A percentile compares a stretch with the other conserved stretches of the same genome.
These are phyloP conservation scores for Pipistrellus kuhlii DNA, from an alignment of 2,797 vertebrate species.

Conservation along the genomic window DNA sequence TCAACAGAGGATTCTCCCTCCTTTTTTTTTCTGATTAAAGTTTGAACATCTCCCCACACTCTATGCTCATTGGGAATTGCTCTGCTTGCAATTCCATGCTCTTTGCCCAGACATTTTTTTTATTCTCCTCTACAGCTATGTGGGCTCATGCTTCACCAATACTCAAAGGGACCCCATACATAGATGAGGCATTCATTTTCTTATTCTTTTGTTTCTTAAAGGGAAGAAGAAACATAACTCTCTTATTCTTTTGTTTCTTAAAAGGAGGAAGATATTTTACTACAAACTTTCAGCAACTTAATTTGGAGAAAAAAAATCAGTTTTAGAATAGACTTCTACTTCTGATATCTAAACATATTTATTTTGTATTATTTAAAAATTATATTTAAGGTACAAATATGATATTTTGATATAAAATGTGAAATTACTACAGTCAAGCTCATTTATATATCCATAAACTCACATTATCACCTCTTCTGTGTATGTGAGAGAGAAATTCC, in stretches of 20 bases:
- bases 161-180: neutral
- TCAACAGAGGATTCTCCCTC: rapidly evolving
- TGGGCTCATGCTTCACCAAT: neutral
- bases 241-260: neutral
- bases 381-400: neutral
- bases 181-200: neutral
- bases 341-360: neutral
- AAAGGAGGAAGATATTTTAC: conserved; percentile 25
- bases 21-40: neutral
- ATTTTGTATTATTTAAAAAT: neutral
- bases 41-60: neutral
- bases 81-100: neutral
- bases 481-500: neutral
- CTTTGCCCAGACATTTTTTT: neutral
- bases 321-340: conserved; percentile 42
- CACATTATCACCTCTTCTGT: neutral
- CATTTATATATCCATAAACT: neutral
- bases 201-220: neutral
- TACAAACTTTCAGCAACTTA: conserved; percentile 37
- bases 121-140: neutral
- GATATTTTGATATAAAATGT: neutral
- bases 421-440: neutral
- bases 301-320: neutral
- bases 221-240: neutral
- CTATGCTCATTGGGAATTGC: too few relatives aligned